Evolutionary conservation across 2,888 invertebrate genomes (phyloP).

Genomic region (Strigamia crassipes): DNA sequence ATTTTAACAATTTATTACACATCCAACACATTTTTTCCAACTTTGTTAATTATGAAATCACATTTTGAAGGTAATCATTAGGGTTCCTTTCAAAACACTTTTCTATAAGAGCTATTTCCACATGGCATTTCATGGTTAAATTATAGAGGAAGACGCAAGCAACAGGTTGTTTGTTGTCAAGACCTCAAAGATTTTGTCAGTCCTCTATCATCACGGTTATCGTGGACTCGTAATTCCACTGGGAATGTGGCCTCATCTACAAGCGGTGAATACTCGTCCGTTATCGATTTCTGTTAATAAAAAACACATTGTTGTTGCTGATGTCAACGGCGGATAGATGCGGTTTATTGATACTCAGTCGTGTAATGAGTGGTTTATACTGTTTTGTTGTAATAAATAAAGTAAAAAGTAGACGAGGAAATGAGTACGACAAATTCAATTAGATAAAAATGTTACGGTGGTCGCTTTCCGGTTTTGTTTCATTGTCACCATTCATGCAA

Average conservation of each 20-base stretch:
- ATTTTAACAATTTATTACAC: background rate
- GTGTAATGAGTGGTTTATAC: background rate
- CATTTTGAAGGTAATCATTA: background rate
- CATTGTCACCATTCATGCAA: slow-evolving; percentile 32
- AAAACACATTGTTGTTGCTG: background rate
- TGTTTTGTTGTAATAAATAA: background rate
- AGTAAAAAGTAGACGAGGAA: background rate
- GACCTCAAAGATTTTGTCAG: background rate
- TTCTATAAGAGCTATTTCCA: background rate
- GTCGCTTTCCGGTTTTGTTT: slow-evolving; percentile 2
- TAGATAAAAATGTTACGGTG: background rate
- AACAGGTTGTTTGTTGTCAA: slow-evolving; percentile 31
- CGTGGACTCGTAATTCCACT: background rate
- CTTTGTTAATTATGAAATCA: slow-evolving; percentile 13
- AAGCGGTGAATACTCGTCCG: background rate
- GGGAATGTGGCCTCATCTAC: slow-evolving; percentile 5
- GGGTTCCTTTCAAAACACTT: background rate
- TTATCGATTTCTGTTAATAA: slow-evolving; percentile 15
- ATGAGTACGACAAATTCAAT: background rate
- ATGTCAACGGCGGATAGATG: background rate
- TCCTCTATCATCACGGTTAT: slow-evolving; percentile 1
- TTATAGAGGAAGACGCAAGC: background rate
- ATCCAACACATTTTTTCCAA: background rate
- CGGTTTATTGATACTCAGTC: background rate
- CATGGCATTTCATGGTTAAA: slow-evolving; percentile 3